phyloP scores from a whole-genome alignment of 1,140 invertebrate species.

The Artemia franciscana region DNA sequence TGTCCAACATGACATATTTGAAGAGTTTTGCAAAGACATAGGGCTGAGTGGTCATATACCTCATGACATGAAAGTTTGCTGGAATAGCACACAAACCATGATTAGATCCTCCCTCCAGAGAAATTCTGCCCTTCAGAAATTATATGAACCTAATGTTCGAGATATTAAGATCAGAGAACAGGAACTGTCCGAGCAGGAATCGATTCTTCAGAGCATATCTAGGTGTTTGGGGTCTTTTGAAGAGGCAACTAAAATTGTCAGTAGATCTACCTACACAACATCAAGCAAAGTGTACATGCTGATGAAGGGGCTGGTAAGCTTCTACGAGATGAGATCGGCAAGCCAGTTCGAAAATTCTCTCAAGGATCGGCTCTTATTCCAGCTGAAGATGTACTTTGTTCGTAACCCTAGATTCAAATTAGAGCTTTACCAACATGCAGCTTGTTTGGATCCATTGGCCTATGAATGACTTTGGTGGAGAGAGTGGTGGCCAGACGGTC shows the following conservation, averaged over 20 bases:
- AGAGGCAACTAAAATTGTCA: background rate
- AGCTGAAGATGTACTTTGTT: no score
- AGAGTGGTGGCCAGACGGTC: no score
- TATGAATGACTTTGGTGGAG: no score
- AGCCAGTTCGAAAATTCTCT: no score
- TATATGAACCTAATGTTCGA: background rate
- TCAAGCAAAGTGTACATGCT: background rate
- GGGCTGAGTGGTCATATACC: background rate
- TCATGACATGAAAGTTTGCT: background rate
- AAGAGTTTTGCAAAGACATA: background rate
- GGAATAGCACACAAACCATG: background rate
- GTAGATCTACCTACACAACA: background rate
- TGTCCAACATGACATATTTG: background rate
- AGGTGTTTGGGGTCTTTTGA: background rate
- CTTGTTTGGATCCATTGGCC: no score
- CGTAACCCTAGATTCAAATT: no score
- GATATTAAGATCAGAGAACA: background rate
- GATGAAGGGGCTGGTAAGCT: background rate
- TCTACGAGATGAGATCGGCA: background rate
- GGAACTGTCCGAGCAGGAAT: background rate
- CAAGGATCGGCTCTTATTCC: no score
- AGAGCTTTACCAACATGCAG: no score
- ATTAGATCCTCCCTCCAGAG: background rate
- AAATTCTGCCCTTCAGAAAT: background rate
- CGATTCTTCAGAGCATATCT: background rate